Base-by-base conservation (phyloP, 2,888 invertebrate genomes). In the Macrophya alboannulata region DNA sequence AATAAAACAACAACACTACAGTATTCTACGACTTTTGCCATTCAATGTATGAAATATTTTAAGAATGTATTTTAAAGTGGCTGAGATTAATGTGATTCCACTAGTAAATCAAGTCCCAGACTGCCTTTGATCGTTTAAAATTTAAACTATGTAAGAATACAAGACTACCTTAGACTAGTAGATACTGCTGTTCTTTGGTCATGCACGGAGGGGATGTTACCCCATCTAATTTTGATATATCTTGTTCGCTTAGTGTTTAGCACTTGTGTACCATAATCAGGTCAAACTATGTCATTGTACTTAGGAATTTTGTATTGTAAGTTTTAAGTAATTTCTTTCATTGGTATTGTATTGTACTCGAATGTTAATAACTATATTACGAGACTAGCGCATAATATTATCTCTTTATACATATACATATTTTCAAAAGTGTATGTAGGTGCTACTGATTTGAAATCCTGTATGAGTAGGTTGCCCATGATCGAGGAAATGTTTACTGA, bases 41-140 rank as follows among this genome's bases (percentile, higher is more conserved):
- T 79, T 43, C n/a, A 43, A 59, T 79, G 21, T 59, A 17, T n/a
- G 51, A 79, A 40, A 79, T 62, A 40, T 59, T 51, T 59, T 15
- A 81, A 15, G 71, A 40, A 71, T 48, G 51, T 21, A 43, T 84
- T 21, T 86, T 84, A 86, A 71, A 79, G 74, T 59, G 51, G 74
- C 17, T 76, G 31, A 71, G 48, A 65, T 48, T 72, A 48, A 86
- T 82, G 82, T 72, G 83, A 86, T 87, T 88, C 71, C 65, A 51
- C 83, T 71, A 65, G 55, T 43, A 12, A 85, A 82, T 87, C 83
- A 87, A 85, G 76, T 86, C 86, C 83, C 65, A 86, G 87, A 88
- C 87, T 88, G 89, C 88, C 88, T 88, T 86, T 79, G 37, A 86
- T 84, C 65, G 68, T 83, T 85, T 81, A 68, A 86, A 83, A 81